Evolutionary conservation across 2,797 vertebrate species (phyloP).

Genomic region (Craterocephalus amniculus): DNA sequence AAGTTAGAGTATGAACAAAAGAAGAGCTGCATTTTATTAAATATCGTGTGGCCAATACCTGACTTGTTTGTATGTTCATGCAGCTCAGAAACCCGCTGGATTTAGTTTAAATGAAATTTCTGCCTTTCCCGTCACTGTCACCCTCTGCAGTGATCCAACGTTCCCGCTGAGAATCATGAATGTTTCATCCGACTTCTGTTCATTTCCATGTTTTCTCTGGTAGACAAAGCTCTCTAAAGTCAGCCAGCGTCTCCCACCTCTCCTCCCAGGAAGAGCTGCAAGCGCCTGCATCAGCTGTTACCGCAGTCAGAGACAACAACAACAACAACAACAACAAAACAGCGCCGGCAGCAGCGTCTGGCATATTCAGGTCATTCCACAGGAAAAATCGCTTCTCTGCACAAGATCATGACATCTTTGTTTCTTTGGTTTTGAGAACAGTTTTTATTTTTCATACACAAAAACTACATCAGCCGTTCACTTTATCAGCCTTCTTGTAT

Average conservation of each 20-base stretch:
- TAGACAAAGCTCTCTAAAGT: conserved; percentile 24
- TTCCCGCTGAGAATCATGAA: conserved; percentile 30
- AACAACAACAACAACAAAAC: conserved; percentile 36
- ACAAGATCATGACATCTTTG: not conserved
- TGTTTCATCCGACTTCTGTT: conserved; percentile 42
- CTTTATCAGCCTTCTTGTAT: no score
- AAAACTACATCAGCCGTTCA: no score
- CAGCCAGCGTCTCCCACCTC: conserved; percentile 32
- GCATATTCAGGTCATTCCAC: conserved; percentile 63
- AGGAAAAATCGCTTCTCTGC: conserved; percentile 11
- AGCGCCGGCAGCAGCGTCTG: conserved; percentile 58
- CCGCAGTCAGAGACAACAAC: conserved; percentile 12
- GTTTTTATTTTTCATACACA: no score
- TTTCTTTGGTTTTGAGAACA: not conserved
- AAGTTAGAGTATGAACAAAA: not conserved
- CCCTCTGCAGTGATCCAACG: conserved; percentile 5
- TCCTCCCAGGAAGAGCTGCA: conserved; percentile 39
- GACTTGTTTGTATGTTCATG: not conserved
- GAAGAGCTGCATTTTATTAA: not conserved
- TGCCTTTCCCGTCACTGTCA: not conserved
- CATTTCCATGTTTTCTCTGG: conserved; percentile 8
- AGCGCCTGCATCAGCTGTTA: conserved; percentile 30
- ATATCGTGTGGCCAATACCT: not conserved
- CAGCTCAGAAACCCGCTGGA: not conserved
- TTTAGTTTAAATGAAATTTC: conserved; percentile 5